These are phyloP conservation scores for Cryptotermes secundus DNA, from an alignment of 1,140 invertebrate genomes.

Conservation along the genomic window DNA sequence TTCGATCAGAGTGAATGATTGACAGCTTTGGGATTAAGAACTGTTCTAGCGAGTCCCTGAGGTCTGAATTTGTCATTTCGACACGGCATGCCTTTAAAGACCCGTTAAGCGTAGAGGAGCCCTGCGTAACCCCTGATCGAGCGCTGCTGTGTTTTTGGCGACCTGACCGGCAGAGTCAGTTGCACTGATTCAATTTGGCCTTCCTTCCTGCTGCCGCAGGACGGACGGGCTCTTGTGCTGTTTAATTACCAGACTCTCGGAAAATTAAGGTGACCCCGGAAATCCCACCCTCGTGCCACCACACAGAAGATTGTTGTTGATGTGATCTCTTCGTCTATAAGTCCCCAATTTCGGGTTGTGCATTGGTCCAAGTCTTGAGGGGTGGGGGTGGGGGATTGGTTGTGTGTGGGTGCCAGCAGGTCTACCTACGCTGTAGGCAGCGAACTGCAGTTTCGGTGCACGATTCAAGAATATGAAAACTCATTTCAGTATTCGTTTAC, in stretches of 20 bases:
- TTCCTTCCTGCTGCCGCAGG: slow-evolving; percentile 13
- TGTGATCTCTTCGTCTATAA: slow-evolving; percentile 16
- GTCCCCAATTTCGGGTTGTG: background rate
- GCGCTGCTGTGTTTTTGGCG: background rate
- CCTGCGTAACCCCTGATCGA: background rate
- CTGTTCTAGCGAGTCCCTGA: too few relatives aligned
- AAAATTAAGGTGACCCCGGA: slow-evolving; percentile 18
- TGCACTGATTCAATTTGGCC: slow-evolving; percentile 14
- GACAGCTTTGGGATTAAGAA: too few relatives aligned
- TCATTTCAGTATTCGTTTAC: too few relatives aligned
- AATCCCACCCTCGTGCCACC: slow-evolving; percentile 7
- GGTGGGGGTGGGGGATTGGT: too few relatives aligned
- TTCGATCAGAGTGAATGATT: too few relatives aligned
- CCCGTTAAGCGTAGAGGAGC: background rate
- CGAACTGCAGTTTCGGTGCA: background rate
- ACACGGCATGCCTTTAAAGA: background rate
- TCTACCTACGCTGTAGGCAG: background rate
- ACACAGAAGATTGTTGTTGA: slow-evolving; percentile 14
- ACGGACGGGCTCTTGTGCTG: background rate
- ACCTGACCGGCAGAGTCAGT: background rate
- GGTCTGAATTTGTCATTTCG: too few relatives aligned
- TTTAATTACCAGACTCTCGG: slow-evolving; percentile 19
- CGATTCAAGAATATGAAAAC: too few relatives aligned
- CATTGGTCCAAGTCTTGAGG: background rate
- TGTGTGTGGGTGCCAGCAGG: background rate